A percentile compares a stretch with the other conserved stretches of the same genome.
phyloP scores from a whole-genome alignment of 2,113 vertebrate species.

The Gavia stellata region DNA sequence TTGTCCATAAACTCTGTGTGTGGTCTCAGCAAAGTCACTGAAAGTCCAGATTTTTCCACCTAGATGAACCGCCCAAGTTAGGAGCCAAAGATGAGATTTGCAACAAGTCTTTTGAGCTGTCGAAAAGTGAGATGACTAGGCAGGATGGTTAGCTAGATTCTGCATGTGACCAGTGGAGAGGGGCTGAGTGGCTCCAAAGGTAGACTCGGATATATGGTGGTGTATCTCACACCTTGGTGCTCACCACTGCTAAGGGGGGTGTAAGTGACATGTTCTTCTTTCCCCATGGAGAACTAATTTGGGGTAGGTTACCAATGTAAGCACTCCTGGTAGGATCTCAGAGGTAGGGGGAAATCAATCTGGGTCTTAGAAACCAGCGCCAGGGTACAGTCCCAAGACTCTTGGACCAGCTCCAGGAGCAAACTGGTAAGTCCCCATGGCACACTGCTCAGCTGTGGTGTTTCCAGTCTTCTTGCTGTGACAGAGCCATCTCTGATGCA shows the following conservation, averaged over 20 bases:
- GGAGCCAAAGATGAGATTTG: neutral
- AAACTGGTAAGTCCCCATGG: accelerated
- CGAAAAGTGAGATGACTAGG: neutral
- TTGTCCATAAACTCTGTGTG: neutral
- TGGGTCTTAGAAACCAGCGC: neutral
- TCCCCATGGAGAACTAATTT: neutral
- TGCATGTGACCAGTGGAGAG: neutral
- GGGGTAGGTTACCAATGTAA: neutral
- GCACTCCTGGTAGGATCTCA: neutral
- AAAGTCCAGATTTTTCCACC: neutral
- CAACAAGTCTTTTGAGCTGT: neutral
- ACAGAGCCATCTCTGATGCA: neutral
- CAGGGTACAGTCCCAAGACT: neutral
- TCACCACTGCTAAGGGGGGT: neutral
- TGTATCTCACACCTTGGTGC: neutral
- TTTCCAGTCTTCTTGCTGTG: neutral
- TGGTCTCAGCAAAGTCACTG: neutral
- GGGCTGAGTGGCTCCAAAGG: neutral
- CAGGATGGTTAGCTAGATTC: neutral
- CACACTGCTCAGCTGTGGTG: neutral
- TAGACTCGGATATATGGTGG: neutral
- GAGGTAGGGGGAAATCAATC: accelerated
- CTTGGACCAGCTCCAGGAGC: neutral
- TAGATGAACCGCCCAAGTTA: neutral
- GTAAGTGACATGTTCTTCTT: neutral